Base-by-base conservation (phyloP, 2,797 vertebrate species). In the Centropyge bicolor region DNA sequence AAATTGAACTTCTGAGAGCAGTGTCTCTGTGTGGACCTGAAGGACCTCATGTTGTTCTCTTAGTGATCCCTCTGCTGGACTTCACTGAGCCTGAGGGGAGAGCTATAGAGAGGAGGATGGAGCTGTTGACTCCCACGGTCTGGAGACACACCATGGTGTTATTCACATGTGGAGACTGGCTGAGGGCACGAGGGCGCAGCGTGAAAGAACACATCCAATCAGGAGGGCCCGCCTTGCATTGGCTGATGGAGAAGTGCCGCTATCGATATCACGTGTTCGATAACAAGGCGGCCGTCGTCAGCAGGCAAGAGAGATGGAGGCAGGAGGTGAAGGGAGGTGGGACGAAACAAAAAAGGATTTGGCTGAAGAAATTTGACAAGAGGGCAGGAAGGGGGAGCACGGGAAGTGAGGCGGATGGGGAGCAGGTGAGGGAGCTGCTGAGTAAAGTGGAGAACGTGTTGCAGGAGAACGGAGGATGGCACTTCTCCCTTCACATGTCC, bases 91-190 rank as follows among this genome's bases (percentile, higher is more conserved):
- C 71, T 0, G 86, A 90, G 64, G 77, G 80, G 74, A 81, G 57
- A 0, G 80, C 66, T 0, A 31, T 89, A 9, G 83, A 90, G 70
- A 89, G 49, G 45, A 91, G 84, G 61, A 91, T 92, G 88, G 91
- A 91, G 71, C 49, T 90, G 45, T 69, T 92, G 56, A 91, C 90
- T 17, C 73, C 84, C 5, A 64, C 73, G 0, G 85, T 86, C n/a
- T 93, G 92, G 90, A 91, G 86, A 75, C 92, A 94, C 86, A 92
- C 86, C 0, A 82, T 90, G 77, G 83, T 89, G 61, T 67, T 92
- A 64, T 93, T 94, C 73, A 91, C 91, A 19, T 87, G 85, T 51
- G 90, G 86, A 16, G 89, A 93, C 78, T 5, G 20, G 24, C 77
- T 90, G 64, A 78, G 38, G 20, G 17, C 40, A 46, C 49, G 57